These are phyloP conservation scores for Plagiodera versicolora DNA, from an alignment of 2,888 invertebrate species.

Conservation along the genomic window DNA sequence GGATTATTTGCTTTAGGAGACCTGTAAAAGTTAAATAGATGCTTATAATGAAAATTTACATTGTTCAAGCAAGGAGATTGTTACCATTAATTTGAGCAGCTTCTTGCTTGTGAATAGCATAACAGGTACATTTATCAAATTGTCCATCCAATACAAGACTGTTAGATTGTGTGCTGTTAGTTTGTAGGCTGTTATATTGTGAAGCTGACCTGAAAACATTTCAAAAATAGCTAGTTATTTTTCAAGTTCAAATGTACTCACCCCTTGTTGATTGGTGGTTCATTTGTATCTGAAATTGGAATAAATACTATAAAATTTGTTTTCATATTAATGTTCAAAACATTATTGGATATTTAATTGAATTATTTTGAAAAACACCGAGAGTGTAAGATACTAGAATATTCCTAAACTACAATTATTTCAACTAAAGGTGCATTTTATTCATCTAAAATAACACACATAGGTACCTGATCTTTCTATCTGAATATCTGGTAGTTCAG, in stretches of 20 bases:
- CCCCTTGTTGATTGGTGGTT: neutral
- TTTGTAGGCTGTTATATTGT: too few relatives aligned
- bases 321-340: too few relatives aligned
- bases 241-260: neutral
- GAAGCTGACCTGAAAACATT: too few relatives aligned
- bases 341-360: too few relatives aligned
- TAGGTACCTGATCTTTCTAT: neutral
- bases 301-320: too few relatives aligned
- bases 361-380: too few relatives aligned
- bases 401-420: too few relatives aligned
- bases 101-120: constrained; percentile 9
- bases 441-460: neutral
- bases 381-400: too few relatives aligned
- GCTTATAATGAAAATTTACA: too few relatives aligned
- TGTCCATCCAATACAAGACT: too few relatives aligned
- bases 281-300: neutral
- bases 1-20: constrained; percentile 2
- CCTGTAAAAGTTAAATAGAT: neutral
- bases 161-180: too few relatives aligned
- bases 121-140: constrained; percentile 7
- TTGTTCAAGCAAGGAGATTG: neutral
- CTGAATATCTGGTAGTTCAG: neutral
- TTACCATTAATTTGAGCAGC: constrained; percentile 4
- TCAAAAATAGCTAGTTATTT: neutral
- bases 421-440: too few relatives aligned